Evolutionary conservation across 2,797 vertebrate species (phyloP), one percentile per base, ranked within the genome.

Genomic region (Dermochelys coriacea): DNA sequence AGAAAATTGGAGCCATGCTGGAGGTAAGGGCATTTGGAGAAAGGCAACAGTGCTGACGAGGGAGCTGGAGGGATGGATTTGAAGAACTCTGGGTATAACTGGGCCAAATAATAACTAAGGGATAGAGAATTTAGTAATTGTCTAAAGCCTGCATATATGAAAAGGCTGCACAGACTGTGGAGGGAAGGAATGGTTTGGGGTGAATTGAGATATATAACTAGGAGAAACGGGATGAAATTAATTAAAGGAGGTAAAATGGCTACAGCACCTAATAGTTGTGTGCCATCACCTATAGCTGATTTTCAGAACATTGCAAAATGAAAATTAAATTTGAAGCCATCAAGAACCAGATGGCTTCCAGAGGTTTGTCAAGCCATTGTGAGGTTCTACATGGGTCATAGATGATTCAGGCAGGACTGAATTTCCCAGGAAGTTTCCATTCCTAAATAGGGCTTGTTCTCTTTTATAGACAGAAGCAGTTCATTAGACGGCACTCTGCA

Each of bases 401-500:
- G 54, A 83, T 51, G 59, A n/a, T 61, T 85, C 14, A 92, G 91
- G 71, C 80, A 64, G 61, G 82, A 47, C 74, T 90, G 89, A 77
- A 47, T 49, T 91, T 88, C 91, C 89, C 93, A 87, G 88, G 16
- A 91, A 45, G 12, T 84, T 79, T 92, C 31, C 84, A 5, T 79
- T 96, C 92, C 94, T 97, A 93, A 97, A 94, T 71, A 95, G 96
- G 94, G 91, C 99, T 97, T 98, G 98, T 98, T 98, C 97, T 98
- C 97, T 97, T 80, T 97, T 97, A 93, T 96, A 98, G 97, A 99
- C 93, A 98, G 98, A 95, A 98, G 98, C 97, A 94, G 97, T 75
- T 99, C 98, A 54, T 98, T 97, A 94, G 98, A 99, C 89, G 97
- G 97, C 86, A 91, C 98, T 92, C 97, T 98, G n/a, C 98, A 98